Conservation (phyloP, 2,113 vertebrate genomes). For the Carlito syrichta region DNA sequence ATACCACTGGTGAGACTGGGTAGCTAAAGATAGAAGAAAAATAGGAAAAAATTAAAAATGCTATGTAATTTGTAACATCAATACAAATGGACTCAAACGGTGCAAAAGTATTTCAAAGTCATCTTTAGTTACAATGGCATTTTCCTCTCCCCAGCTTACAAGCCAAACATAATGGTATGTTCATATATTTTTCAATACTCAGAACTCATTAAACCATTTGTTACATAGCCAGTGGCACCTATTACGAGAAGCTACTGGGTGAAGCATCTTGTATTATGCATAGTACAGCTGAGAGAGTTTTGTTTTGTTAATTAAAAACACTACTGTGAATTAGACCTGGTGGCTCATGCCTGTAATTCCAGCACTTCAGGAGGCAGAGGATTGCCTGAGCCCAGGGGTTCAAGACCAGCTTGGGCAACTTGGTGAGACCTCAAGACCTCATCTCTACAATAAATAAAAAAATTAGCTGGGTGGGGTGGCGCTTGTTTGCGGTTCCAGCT, state of each 20-base stretch:
- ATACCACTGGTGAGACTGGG: slow-evolving; percentile 97
- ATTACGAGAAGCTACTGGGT: not conserved
- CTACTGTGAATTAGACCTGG: not conserved
- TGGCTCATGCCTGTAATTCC: not conserved
- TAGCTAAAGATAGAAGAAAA: slow-evolving; percentile 81
- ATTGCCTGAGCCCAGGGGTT: too few species aligned
- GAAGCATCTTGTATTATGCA: not conserved
- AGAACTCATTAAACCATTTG: not conserved
- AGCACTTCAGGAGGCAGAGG: not conserved
- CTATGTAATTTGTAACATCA: not conserved
- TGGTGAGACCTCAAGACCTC: too few species aligned
- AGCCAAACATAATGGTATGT: not conserved
- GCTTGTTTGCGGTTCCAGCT: too few species aligned
- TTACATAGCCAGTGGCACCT: not conserved
- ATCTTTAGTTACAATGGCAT: not conserved
- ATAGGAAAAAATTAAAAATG: slow-evolving; percentile 26
- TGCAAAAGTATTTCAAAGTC: not conserved
- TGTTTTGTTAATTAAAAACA: not conserved
- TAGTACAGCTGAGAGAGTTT: not conserved
- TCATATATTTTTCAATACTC: not conserved
- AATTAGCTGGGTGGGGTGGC: too few species aligned
- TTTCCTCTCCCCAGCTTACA: not conserved
- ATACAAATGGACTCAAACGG: not conserved
- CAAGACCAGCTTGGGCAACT: too few species aligned
- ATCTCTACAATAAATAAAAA: too few species aligned